phyloP scores from a whole-genome alignment of 2,113 vertebrate species.

The Bufo gargarizans region DNA sequence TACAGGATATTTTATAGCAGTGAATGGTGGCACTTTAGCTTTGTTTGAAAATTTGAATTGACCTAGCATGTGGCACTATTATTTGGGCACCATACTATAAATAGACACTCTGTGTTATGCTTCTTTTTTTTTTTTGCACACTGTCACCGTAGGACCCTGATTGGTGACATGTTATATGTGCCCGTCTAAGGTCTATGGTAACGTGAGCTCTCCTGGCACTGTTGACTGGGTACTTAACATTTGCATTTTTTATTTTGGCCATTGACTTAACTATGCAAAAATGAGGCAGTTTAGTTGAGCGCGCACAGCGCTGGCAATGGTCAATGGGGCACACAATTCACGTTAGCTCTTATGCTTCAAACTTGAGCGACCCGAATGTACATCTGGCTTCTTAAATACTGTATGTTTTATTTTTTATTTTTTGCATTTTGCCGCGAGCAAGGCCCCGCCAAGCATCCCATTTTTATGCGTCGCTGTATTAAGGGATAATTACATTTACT shows the following conservation, averaged over 20 bases:
- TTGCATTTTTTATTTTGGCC: not conserved
- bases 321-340: not conserved
- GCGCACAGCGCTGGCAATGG: not conserved
- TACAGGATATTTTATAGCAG: too few relatives aligned
- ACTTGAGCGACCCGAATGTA: not conserved
- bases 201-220: not conserved
- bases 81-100: too few relatives aligned
- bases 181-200: too few relatives aligned
- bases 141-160: too few relatives aligned
- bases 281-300: not conserved
- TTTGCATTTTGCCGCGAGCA: not conserved
- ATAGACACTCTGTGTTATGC: too few relatives aligned
- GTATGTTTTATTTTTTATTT: not conserved
- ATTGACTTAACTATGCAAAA: not conserved
- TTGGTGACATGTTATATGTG: too few relatives aligned
- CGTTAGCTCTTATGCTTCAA: not conserved
- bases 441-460: conserved; percentile 27
- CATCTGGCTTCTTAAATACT: not conserved
- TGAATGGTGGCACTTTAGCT: too few relatives aligned
- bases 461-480: conserved; percentile 15
- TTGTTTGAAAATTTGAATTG: too few relatives aligned
- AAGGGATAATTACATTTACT: conserved; percentile 49
- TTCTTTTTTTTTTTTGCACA: too few relatives aligned
- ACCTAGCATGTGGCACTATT: too few relatives aligned
- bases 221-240: not conserved